These are phyloP conservation scores for Melanerpes aurifrons DNA, from an alignment of 2,113 vertebrate genomes.

Conservation along the genomic window DNA sequence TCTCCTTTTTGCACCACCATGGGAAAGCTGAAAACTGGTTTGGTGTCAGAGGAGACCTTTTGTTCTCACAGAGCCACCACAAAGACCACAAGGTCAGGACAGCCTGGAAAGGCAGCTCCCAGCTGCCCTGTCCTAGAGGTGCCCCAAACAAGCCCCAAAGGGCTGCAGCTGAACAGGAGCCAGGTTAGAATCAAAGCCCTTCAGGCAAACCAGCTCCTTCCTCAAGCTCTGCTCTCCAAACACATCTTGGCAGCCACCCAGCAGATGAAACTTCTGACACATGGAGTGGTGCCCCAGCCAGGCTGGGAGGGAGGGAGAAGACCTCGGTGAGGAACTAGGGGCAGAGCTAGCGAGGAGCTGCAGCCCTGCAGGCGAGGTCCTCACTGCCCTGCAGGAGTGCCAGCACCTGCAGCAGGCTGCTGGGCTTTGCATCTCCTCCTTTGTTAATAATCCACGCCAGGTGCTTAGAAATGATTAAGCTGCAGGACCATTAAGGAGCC, in stretches of 20 bases:
- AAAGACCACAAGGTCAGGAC: not conserved
- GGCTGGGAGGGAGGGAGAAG: not conserved
- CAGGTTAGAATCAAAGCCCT: accelerated
- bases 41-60: not conserved
- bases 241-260: not conserved
- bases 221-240: not conserved
- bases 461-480: slow-evolving; percentile 37
- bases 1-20: not conserved
- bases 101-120: not conserved
- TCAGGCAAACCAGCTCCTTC: not conserved
- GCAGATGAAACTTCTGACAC: not conserved
- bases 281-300: not conserved
- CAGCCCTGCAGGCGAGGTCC: not conserved
- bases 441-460: slow-evolving; percentile 12
- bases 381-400: not conserved
- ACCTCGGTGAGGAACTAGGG: not conserved
- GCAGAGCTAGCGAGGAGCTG: not conserved
- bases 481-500: not conserved
- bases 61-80: not conserved
- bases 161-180: not conserved
- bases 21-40: not conserved
- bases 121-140: accelerated
- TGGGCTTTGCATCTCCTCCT: not conserved
- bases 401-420: not conserved
- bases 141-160: not conserved